Evolutionary conservation across 2,797 vertebrate genomes (phyloP).

Genomic region (Iguana delicatissima): DNA sequence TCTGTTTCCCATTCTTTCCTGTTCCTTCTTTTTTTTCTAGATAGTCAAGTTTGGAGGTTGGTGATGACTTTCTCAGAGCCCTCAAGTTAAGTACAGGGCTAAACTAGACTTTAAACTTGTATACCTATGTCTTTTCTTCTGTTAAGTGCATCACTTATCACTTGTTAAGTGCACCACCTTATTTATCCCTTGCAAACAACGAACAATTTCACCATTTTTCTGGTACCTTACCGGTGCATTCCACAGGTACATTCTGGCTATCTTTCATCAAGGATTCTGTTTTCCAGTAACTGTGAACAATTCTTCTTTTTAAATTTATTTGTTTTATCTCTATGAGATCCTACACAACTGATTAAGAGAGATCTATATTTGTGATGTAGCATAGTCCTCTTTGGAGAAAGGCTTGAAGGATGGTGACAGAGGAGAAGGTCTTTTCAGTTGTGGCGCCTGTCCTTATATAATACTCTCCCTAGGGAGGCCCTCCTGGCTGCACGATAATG

Average conservation of each 20-base stretch:
- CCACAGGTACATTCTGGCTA: neutral
- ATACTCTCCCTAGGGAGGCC: neutral
- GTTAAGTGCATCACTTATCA: too few relatives aligned
- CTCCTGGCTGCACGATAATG: too few relatives aligned
- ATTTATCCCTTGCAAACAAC: neutral
- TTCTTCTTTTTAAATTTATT: neutral
- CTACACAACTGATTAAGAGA: neutral
- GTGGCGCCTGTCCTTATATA: neutral
- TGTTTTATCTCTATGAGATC: neutral
- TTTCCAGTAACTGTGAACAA: too few relatives aligned
- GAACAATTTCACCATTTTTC: neutral
- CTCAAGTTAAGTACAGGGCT: neutral
- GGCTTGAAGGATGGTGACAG: neutral
- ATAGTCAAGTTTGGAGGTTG: neutral
- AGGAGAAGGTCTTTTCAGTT: neutral
- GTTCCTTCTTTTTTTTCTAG: neutral
- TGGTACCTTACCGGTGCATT: neutral
- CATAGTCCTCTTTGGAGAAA: neutral
- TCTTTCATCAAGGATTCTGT: neutral
- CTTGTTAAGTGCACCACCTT: neutral
- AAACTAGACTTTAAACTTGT: neutral
- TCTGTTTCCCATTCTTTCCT: too few relatives aligned
- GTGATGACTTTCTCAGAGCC: neutral
- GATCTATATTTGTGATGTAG: neutral
- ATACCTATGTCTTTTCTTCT: neutral